Evolutionary conservation across 2,888 invertebrate genomes (phyloP).

Genomic region (Eupsilia transversa): DNA sequence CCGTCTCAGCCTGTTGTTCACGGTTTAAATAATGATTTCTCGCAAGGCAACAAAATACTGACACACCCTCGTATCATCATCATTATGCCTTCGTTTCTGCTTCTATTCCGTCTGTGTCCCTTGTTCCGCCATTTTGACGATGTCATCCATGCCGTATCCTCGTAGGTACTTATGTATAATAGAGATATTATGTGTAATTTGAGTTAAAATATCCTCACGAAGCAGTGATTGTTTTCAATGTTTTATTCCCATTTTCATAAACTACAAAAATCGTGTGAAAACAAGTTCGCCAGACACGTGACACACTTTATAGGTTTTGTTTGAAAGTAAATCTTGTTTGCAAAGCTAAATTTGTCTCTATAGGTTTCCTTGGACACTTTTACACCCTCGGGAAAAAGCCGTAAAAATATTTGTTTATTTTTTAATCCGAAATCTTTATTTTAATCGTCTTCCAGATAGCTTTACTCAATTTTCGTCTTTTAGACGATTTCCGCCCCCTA

Average conservation of each 20-base stretch:
- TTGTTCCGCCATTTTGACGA: background rate
- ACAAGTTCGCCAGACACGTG: background rate
- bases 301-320: background rate
- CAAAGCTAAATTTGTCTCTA: background rate
- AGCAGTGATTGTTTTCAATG: background rate
- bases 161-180: background rate
- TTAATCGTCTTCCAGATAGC: background rate
- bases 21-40: background rate
- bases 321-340: background rate
- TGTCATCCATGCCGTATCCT: background rate
- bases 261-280: background rate
- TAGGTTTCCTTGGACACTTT: background rate
- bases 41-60: background rate
- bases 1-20: constrained; percentile 12
- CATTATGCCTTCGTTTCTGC: background rate
- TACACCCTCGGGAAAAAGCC: background rate
- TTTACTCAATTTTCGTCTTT: background rate
- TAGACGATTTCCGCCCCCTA: too few relatives aligned
- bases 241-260: background rate
- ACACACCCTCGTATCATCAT: background rate
- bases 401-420: background rate
- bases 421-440: background rate
- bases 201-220: background rate
- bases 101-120: too few relatives aligned
- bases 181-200: too few relatives aligned